Conservation (phyloP, 2,888 invertebrate genomes). For the Ecliptopera silaceata region DNA sequence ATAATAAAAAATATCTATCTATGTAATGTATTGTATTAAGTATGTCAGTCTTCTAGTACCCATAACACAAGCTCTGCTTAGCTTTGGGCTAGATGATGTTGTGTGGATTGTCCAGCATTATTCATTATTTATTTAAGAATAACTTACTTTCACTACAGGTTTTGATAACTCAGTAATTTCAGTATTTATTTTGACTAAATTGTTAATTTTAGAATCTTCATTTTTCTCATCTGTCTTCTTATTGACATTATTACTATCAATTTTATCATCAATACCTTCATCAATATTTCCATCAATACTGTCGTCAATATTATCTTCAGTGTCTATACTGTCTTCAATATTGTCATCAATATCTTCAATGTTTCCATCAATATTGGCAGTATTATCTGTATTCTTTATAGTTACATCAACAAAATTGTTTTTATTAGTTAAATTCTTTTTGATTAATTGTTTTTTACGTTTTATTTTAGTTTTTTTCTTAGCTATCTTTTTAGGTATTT, state of each 20-base stretch:
- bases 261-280: background rate
- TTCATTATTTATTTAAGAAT: too few relatives aligned
- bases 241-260: background rate
- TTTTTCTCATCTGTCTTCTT: background rate
- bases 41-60: too few relatives aligned
- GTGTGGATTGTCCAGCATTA: too few relatives aligned
- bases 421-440: background rate
- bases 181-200: background rate
- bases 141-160: conserved; percentile 7
- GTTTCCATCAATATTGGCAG: conserved; percentile 1
- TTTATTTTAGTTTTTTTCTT: conserved; percentile 29
- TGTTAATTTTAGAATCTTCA: background rate
- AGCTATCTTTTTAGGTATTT: conserved; percentile 11
- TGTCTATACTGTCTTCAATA: background rate
- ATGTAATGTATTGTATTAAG: too few relatives aligned
- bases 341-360: background rate
- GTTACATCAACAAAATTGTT: background rate
- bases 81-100: too few relatives aligned
- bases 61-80: too few relatives aligned
- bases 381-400: background rate
- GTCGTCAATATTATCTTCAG: background rate
- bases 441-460: conserved; percentile 8
- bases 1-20: too few relatives aligned
- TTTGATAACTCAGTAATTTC: too few relatives aligned
- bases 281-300: conserved; percentile 3